These are phyloP conservation scores for Odontesthes bonariensis DNA, from an alignment of 2,113 vertebrate species.

Conservation along the genomic window DNA sequence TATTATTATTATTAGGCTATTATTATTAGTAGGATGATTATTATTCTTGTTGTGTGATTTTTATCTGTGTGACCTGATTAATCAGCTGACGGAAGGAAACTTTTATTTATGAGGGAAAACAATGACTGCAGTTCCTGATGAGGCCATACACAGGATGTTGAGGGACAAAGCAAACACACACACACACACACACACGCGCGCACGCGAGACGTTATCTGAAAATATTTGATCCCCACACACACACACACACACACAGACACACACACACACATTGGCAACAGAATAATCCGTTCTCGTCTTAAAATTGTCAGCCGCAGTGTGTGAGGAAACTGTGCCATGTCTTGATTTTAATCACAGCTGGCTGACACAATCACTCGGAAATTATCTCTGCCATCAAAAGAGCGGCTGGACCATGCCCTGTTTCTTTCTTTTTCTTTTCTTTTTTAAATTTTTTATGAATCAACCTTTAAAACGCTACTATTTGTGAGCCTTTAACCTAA, in stretches of 20 bases:
- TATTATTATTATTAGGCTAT: neutral
- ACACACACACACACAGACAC: constrained; percentile 9
- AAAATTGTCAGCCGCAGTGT: constrained; percentile 48
- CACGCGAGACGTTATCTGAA: constrained; percentile 59
- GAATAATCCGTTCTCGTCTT: constrained; percentile 65
- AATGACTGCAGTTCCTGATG: constrained; percentile 45
- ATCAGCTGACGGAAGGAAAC: constrained; percentile 48
- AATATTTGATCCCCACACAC: constrained; percentile 62
- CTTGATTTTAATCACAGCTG: constrained; percentile 75
- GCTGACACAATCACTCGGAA: constrained; percentile 69
- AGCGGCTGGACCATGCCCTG: constrained; percentile 25
- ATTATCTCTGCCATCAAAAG: constrained; percentile 59
- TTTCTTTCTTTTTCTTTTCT: neutral
- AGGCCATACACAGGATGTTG: constrained; percentile 23
- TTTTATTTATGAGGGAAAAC: constrained; percentile 53
- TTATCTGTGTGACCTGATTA: constrained; percentile 41
- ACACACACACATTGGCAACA: constrained; percentile 34
- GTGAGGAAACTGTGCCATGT: constrained; percentile 46
- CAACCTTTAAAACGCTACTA: constrained; percentile 35
- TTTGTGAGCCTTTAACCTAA: constrained; percentile 23
- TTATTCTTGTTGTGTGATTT: constrained; percentile 2
- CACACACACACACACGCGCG: constrained; percentile 15
- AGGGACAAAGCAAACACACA: constrained; percentile 28
- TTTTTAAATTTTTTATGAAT: constrained; percentile 62
- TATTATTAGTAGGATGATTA: neutral